phyloP scores from a whole-genome alignment of 1,140 invertebrate species.

The Odontomachus brunneus region DNA sequence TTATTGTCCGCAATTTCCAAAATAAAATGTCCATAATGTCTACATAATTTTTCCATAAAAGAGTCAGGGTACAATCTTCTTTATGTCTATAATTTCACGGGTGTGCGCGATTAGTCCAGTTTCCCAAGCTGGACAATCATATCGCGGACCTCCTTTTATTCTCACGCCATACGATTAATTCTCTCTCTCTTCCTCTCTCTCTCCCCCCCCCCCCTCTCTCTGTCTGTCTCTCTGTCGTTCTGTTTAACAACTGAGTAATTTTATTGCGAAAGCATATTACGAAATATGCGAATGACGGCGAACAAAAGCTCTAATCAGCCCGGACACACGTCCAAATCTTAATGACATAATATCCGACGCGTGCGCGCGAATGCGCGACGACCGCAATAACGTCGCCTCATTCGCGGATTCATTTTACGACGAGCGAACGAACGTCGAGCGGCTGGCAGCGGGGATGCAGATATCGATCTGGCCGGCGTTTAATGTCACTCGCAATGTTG shows the following conservation, averaged over 20 bases:
- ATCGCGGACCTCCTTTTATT: too few relatives aligned
- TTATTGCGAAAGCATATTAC: neutral
- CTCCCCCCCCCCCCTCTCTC: too few relatives aligned
- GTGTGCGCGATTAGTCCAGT: too few relatives aligned
- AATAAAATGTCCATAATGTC: too few relatives aligned
- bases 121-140: too few relatives aligned
- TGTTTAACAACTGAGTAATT: neutral
- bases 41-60: too few relatives aligned
- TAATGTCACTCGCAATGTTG: constrained; percentile 71
- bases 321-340: constrained; percentile 31
- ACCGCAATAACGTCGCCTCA: constrained; percentile 56
- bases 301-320: neutral
- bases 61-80: too few relatives aligned
- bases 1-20: too few relatives aligned
- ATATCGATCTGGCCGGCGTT: constrained; percentile 69
- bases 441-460: constrained; percentile 51
- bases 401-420: constrained; percentile 69
- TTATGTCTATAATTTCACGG: too few relatives aligned
- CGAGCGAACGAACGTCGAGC: constrained; percentile 3
- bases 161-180: too few relatives aligned
- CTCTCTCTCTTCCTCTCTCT: too few relatives aligned
- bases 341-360: constrained; percentile 61
- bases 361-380: neutral
- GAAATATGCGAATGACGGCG: neutral
- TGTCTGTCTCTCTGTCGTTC: too few relatives aligned